Evolutionary conservation across 30 jellyfish, hydroid and myxozoan species (phyloP).

Genomic region (Aurelia aurita): DNA sequence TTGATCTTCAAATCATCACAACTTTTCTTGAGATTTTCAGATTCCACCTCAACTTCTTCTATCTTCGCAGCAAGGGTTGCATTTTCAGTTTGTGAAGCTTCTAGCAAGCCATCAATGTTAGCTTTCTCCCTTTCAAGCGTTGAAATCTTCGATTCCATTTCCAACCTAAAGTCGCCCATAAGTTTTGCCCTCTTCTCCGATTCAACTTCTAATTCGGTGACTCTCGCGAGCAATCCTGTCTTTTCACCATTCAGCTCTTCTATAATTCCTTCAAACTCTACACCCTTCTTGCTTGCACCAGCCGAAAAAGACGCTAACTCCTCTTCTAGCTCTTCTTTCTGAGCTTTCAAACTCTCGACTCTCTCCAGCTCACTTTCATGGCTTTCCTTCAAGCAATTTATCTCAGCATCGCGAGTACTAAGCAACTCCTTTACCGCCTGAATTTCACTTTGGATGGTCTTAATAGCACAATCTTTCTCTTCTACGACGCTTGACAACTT

Average conservation of each 20-base stretch:
- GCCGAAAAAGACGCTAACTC: not conserved
- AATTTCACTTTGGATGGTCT: not conserved
- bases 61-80: not conserved
- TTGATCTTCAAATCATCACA: not conserved
- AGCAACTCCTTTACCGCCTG: not conserved
- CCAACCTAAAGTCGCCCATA: no score
- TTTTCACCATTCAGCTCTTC: conserved; percentile 7
- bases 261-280: not conserved
- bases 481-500: no score
- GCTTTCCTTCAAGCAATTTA: not conserved
- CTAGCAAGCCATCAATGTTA: not conserved
- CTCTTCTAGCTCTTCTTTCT: not conserved
- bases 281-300: not conserved
- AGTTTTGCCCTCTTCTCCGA: no score
- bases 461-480: not conserved
- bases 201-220: not conserved
- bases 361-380: not conserved
- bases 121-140: not conserved
- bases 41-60: not conserved
- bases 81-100: not conserved
- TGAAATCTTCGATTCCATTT: not conserved
- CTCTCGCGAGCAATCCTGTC: not conserved
- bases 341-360: not conserved
- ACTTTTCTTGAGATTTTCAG: not conserved
- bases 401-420: not conserved